Evolutionary conservation across 1,140 invertebrate species (phyloP).

Genomic region (Bombus superbus): DNA sequence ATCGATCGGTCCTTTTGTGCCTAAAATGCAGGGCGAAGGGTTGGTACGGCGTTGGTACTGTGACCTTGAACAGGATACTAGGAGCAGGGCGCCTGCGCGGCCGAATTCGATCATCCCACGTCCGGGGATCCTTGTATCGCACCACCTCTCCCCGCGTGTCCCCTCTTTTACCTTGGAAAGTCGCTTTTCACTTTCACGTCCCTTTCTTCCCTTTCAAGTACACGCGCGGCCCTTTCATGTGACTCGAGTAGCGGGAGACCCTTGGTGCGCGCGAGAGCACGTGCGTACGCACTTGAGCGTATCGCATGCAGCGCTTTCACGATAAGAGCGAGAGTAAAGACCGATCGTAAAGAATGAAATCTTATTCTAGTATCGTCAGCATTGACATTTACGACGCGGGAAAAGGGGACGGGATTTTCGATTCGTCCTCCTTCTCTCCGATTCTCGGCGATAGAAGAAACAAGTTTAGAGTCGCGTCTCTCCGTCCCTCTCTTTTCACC

Average conservation of each 20-base stretch:
- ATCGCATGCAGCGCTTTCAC: slow-evolving; percentile 48
- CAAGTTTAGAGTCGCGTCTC: not conserved
- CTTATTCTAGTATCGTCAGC: slow-evolving; percentile 22
- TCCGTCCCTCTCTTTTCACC: not conserved
- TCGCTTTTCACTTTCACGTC: slow-evolving; percentile 80
- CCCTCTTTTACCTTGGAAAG: slow-evolving; percentile 76
- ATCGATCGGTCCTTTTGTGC: slow-evolving; percentile 56
- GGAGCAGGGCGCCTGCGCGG: slow-evolving; percentile 67
- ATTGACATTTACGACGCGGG: slow-evolving; percentile 22
- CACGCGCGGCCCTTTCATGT: slow-evolving; percentile 36
- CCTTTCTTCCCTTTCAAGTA: slow-evolving; percentile 70
- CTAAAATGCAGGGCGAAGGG: slow-evolving; percentile 46
- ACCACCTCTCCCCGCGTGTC: not conserved
- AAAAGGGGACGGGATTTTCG: not conserved
- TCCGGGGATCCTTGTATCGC: slow-evolving; percentile 63
- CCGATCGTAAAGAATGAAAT: slow-evolving; percentile 66
- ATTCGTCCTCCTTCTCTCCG: not conserved
- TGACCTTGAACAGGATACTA: slow-evolving; percentile 77
- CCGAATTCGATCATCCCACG: slow-evolving; percentile 74
- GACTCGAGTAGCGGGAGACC: slow-evolving; percentile 30
- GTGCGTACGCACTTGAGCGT: slow-evolving; percentile 37
- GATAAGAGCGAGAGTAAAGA: slow-evolving; percentile 69
- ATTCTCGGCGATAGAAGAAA: too few species aligned
- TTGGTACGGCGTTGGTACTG: slow-evolving; percentile 62
- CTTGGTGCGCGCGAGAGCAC: slow-evolving; percentile 39